Evolutionary conservation across 2,797 vertebrate species (phyloP).

Genomic region (Sebastiscus albofasciatus): DNA sequence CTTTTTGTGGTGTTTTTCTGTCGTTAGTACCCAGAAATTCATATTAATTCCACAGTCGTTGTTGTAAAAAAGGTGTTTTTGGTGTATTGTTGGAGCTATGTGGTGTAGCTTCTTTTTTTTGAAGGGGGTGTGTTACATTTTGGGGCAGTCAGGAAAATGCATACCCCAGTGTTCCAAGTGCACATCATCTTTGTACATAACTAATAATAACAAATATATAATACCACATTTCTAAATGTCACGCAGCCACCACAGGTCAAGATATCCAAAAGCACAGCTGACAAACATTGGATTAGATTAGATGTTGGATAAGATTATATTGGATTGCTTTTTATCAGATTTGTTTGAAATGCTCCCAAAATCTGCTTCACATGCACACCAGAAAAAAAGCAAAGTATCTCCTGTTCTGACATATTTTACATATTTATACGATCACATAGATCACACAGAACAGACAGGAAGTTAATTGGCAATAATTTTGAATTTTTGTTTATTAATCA

Average conservation of each 20-base stretch:
- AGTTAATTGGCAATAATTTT: no score
- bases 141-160: conserved; percentile 47
- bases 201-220: background rate
- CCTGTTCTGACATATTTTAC: background rate
- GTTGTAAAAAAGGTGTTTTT: conserved; percentile 1
- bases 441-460: background rate
- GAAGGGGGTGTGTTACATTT: conserved; percentile 76
- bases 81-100: conserved; percentile 31
- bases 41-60: rapidly evolving
- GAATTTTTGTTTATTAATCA: background rate
- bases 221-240: background rate
- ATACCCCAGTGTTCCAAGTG: background rate
- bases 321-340: background rate
- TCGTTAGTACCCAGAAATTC: rapidly evolving
- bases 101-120: conserved; percentile 21
- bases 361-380: background rate
- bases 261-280: background rate
- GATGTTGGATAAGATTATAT: conserved; percentile 5
- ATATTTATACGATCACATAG: background rate
- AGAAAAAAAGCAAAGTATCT: background rate
- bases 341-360: background rate
- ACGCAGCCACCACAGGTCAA: background rate
- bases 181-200: background rate
- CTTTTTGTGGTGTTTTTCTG: background rate
- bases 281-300: conserved; percentile 13